phyloP scores from a whole-genome alignment of 2,888 invertebrate species.

The Stomorhina lunata region DNA sequence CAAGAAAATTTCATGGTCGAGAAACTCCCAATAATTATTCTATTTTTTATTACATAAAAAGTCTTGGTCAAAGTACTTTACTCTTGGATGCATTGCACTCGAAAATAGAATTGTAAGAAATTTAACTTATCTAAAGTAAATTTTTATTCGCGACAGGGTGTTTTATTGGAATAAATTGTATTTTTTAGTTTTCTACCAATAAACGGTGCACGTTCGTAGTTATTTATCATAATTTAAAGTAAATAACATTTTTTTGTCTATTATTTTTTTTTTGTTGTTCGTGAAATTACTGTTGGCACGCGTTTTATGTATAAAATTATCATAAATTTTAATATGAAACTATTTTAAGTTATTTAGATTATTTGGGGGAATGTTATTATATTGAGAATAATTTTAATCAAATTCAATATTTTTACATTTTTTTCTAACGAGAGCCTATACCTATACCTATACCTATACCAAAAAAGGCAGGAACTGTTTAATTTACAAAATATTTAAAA shows the following conservation, averaged over 20 bases:
- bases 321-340: neutral
- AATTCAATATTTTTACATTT: too few relatives aligned
- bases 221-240: neutral
- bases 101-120: neutral
- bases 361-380: neutral
- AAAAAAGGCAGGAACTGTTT: too few relatives aligned
- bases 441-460: too few relatives aligned
- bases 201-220: neutral
- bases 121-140: neutral
- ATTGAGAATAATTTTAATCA: too few relatives aligned
- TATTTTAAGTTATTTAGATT: neutral
- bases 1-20: constrained; percentile 65
- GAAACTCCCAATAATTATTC: constrained; percentile 54
- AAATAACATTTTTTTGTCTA: neutral
- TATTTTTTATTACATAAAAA: neutral
- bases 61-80: constrained; percentile 35
- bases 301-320: constrained; percentile 2
- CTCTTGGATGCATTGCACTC: constrained; percentile 12
- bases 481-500: too few relatives aligned
- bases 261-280: constrained; percentile 1
- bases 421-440: too few relatives aligned
- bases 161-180: constrained; percentile 11
- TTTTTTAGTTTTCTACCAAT: neutral
- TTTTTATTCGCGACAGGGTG: neutral
- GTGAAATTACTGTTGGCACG: constrained; percentile 28